Evolutionary conservation across 2,888 invertebrate genomes (phyloP).

Genomic region (Hyposoter dolosus): DNA sequence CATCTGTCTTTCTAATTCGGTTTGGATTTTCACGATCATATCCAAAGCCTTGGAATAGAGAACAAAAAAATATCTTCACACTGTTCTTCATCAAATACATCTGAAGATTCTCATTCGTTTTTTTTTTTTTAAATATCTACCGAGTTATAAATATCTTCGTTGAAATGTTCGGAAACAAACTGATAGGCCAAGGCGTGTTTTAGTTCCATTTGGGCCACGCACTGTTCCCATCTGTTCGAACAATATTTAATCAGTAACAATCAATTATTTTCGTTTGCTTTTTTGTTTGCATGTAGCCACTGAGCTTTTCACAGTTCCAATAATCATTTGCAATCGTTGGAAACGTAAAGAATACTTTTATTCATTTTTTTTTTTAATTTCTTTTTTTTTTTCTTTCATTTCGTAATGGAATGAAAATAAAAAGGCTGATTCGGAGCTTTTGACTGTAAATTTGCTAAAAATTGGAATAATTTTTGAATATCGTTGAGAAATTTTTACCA

Average conservation of each 20-base stretch:
- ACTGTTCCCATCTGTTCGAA: conserved; percentile 68
- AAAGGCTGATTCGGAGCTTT: no score
- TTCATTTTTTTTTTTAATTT: no score
- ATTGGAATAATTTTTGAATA: no score
- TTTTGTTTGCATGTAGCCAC: no score
- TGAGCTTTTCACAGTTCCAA: no score
- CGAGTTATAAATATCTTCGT: conserved; percentile 47
- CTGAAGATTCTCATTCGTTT: not conserved
- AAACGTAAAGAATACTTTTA: no score
- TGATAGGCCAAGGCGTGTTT: conserved; percentile 68
- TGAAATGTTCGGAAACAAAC: conserved; percentile 67
- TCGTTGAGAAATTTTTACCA: no score
- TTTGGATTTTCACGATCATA: conserved; percentile 64
- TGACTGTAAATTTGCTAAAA: no score
- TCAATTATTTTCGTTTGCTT: not conserved
- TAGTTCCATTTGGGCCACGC: conserved; percentile 62
- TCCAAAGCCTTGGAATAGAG: conserved; percentile 56
- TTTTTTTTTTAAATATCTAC: conserved; percentile 13
- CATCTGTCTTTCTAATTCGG: conserved; percentile 59
- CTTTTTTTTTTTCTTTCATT: no score
- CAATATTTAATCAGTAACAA: not conserved
- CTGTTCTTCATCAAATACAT: not conserved
- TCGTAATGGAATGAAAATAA: no score
- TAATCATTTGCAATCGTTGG: no score
- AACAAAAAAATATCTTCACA: not conserved